Percentiles rank a stretch among this genome's conserved stretches.
These are phyloP conservation scores for Heteropelma amictum DNA, from an alignment of 2,888 invertebrate genomes.

Conservation along the genomic window DNA sequence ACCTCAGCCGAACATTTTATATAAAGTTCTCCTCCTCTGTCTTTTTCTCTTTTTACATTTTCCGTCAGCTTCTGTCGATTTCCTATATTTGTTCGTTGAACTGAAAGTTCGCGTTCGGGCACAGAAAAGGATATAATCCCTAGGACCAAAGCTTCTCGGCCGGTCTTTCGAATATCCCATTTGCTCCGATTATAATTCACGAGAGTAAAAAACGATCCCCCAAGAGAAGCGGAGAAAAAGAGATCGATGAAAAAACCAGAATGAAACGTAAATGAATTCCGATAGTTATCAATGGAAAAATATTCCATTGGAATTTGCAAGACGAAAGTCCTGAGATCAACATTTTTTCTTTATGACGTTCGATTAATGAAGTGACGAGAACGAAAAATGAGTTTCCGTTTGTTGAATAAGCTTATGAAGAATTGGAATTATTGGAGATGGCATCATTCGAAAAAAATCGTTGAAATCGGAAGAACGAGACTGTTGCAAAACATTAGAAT, in stretches of 20 bases:
- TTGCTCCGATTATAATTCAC: conserved; percentile 41
- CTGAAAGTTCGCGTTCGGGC: conserved; percentile 27
- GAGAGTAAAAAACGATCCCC: neutral
- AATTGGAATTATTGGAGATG: neutral
- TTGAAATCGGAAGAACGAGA: too few species aligned
- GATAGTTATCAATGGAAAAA: conserved; percentile 50
- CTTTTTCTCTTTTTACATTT: neutral
- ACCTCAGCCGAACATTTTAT: conserved; percentile 8
- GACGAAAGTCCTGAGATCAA: neutral
- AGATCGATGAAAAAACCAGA: conserved; percentile 37
- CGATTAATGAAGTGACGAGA: conserved; percentile 49
- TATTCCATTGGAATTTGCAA: conserved; percentile 30
- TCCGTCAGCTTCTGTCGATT: conserved; percentile 31
- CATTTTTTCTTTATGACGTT: conserved; percentile 24
- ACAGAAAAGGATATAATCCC: conserved; percentile 23
- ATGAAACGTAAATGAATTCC: conserved; percentile 46
- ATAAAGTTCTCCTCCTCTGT: neutral
- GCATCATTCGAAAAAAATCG: too few species aligned
- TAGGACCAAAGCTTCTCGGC: conserved; percentile 14
- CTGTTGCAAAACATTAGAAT: too few species aligned
- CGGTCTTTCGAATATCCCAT: conserved; percentile 28
- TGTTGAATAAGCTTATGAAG: neutral
- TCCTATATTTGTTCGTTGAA: conserved; percentile 49
- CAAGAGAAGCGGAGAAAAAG: neutral
- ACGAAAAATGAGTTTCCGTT: conserved; percentile 44